Percentiles rank a stretch among this genome's conserved stretches.
Conservation (phyloP, 2,888 invertebrate genomes). For the Mamestra brassicae region DNA sequence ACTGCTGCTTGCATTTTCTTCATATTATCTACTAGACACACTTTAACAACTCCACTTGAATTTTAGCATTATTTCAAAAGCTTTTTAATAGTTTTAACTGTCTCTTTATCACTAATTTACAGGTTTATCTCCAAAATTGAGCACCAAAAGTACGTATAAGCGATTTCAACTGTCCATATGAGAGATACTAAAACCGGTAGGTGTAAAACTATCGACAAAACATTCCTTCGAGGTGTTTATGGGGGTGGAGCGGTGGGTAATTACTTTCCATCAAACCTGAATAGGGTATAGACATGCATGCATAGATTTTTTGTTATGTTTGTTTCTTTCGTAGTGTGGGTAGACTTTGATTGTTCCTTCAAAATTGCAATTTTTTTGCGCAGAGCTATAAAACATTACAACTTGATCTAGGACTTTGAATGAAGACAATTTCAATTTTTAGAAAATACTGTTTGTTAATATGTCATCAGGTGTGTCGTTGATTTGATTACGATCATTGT, state of each 20-base stretch:
- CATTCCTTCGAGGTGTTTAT: constrained; percentile 74
- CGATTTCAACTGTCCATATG: constrained; percentile 61
- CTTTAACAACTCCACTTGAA: constrained; percentile 17
- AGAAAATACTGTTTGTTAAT: neutral
- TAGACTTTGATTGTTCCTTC: neutral
- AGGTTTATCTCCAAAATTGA: constrained; percentile 5
- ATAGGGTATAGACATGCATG: constrained; percentile 66
- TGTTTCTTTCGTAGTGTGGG: constrained; percentile 1
- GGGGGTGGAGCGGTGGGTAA: constrained; percentile 67
- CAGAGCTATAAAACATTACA: neutral
- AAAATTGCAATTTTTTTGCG: neutral
- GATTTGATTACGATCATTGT: too few species aligned
- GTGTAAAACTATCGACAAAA: constrained; percentile 88
- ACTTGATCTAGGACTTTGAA: neutral
- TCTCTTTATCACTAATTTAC: neutral
- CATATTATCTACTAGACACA: constrained; percentile 42
- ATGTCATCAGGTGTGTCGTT: too few species aligned
- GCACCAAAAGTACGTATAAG: constrained; percentile 23
- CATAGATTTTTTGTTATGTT: constrained; percentile 37
- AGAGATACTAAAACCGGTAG: constrained; percentile 69
- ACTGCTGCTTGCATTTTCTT: constrained; percentile 61
- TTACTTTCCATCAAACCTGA: constrained; percentile 66
- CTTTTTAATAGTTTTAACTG: neutral
- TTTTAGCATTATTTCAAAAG: neutral
- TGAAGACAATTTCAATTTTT: neutral